Conservation (phyloP, 2,888 invertebrate species). For the Cyclophora punctaria region DNA sequence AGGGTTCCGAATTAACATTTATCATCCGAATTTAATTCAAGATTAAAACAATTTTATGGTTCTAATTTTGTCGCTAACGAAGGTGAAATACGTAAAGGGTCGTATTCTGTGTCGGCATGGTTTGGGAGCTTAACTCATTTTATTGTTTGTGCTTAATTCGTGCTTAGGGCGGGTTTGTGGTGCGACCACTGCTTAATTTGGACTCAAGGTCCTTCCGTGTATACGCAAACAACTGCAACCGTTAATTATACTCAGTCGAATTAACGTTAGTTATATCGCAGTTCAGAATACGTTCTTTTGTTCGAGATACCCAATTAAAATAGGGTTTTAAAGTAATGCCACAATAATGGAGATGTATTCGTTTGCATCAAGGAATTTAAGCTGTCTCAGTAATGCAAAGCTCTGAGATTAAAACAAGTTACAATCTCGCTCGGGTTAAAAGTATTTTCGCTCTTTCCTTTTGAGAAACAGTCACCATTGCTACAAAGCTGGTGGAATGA, state of each 20-base stretch:
- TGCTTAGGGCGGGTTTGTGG: constrained; percentile 29
- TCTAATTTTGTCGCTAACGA: constrained; percentile 14
- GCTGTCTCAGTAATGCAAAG: too few species aligned
- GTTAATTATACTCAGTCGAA: too few species aligned
- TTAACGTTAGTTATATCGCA: too few species aligned
- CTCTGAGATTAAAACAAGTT: too few species aligned
- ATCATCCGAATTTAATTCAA: constrained; percentile 5
- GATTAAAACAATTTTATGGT: constrained; percentile 11
- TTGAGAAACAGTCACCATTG: constrained; percentile 6
- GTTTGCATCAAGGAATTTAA: too few species aligned
- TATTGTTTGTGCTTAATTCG: constrained; percentile 41
- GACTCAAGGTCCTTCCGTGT: constrained; percentile 22
- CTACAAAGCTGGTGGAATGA: constrained; percentile 12
- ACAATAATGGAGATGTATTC: too few species aligned
- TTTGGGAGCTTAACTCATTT: constrained; percentile 32
- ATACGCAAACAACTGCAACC: too few species aligned
- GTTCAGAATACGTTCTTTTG: too few species aligned
- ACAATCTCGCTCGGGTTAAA: background rate
- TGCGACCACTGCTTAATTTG: constrained; percentile 32
- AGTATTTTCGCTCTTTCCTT: constrained; percentile 4
- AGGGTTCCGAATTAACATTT: background rate
- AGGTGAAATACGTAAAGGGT: constrained; percentile 14
- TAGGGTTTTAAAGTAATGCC: too few species aligned
- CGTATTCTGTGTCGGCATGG: constrained; percentile 14
- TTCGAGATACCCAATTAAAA: too few species aligned